These are phyloP conservation scores for Montifringilla adamsi DNA, from an alignment of 2,113 vertebrate genomes.

Conservation along the genomic window DNA sequence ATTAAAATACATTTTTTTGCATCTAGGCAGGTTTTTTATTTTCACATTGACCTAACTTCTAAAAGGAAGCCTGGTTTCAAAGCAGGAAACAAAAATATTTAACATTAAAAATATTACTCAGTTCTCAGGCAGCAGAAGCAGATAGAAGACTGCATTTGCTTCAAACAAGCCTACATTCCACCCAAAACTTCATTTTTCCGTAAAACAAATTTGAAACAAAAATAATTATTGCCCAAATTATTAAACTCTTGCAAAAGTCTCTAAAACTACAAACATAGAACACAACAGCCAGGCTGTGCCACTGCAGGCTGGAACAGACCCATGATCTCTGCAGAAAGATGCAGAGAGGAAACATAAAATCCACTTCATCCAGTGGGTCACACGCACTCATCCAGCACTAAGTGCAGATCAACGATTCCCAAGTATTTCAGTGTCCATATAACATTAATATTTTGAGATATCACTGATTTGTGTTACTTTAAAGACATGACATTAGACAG, in stretches of 20 bases:
- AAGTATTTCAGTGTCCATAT: background rate
- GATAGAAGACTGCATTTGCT: background rate
- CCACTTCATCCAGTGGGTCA: background rate
- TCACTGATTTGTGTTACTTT: background rate
- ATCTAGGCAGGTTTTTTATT: background rate
- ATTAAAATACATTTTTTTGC: background rate
- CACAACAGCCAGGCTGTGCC: background rate
- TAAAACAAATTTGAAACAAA: background rate
- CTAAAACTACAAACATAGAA: background rate
- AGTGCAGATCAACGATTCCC: background rate
- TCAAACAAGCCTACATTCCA: background rate
- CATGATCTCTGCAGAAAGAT: background rate
- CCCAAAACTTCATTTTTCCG: background rate
- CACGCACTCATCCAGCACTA: background rate
- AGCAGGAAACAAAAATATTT: background rate
- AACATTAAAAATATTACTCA: background rate
- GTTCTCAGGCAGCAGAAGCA: background rate
- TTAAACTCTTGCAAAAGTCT: background rate
- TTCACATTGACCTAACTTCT: background rate
- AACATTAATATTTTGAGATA: background rate
- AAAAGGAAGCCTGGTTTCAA: background rate
- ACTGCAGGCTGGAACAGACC: background rate
- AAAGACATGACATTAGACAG: background rate
- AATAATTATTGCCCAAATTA: background rate
- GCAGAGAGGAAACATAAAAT: background rate